Base-by-base conservation (phyloP, 2,113 vertebrate genomes). In the Spheniscus mendiculus region DNA sequence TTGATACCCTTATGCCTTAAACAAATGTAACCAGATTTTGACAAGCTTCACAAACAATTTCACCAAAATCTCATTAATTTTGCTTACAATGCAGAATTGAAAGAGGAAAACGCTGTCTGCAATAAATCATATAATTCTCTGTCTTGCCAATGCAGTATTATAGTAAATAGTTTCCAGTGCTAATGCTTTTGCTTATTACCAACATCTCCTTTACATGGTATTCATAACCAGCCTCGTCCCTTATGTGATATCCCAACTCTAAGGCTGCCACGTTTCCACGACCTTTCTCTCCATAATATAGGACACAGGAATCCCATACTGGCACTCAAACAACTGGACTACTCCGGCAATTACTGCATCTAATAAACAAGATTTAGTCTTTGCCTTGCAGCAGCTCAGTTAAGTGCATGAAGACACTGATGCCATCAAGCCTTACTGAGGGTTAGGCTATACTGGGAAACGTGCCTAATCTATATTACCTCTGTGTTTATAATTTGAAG, bases 401-500 rank as follows among this genome's bases (percentile, higher is more conserved):
- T 20, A 81, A 9, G 10, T 42, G 15, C 30, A 53, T 11, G 58
- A 76, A 47, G 40, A 59, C n/a, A 74, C 2, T 0, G 0, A 56
- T 32, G 36, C 27, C 4, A 5, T 52, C 21, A 90, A 67, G 50
- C 11, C n/a, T 69, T 30, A 65, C 1, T 58, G 34, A 63, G 25
- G 12, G 36, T 59, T 45, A 65, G 62, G 53, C 12, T 81, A 27
- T 16, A 23, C 2, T 47, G 53, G 30, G 62, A 87, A 93, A 89
- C 5, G 22, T 10, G 19, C 17, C 36, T 66, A 2, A 34, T 30
- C 30, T 80, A 2, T 29, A 65, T 49, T 45, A 90, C 12, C 47
- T 73, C 40, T 55, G 14, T 32, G 21, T 61, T 85, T 83, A 19
- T 34, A 89, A 81, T 40, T 58, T 66, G 45, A 74, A 86, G 36